phyloP scores from a whole-genome alignment of 1,140 invertebrate genomes.

The Periplaneta americana region DNA sequence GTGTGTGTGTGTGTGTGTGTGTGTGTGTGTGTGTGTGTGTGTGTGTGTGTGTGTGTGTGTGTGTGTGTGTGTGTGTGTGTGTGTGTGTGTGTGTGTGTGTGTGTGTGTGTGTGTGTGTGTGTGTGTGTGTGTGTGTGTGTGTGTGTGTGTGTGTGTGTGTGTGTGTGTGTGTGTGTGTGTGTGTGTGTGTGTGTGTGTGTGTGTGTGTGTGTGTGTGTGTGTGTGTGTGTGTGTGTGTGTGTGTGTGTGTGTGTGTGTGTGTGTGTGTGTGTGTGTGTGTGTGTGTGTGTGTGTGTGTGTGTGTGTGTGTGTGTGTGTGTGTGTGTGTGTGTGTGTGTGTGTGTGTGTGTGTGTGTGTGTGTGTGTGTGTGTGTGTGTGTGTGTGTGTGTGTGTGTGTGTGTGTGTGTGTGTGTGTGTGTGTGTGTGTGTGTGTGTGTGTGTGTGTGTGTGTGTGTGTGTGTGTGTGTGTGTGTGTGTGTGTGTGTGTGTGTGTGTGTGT shows the following conservation, averaged over 20 bases:
- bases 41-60: background rate
- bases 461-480: conserved; percentile 22
- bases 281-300: conserved; percentile 21
- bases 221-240: conserved; percentile 22
- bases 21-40: too few relatives aligned
- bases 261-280: conserved; percentile 22
- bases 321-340: conserved; percentile 22
- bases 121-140: conserved; percentile 14
- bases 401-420: conserved; percentile 22
- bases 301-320: conserved; percentile 22
- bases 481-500: conserved; percentile 22
- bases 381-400: conserved; percentile 22
- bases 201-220: conserved; percentile 10
- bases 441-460: conserved; percentile 21
- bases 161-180: background rate
- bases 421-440: conserved; percentile 22
- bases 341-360: conserved; percentile 22
- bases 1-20: too few relatives aligned
- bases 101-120: conserved; percentile 22
- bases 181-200: background rate
- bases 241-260: conserved; percentile 22
- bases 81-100: conserved; percentile 22
- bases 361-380: conserved; percentile 22
- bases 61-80: conserved; percentile 19
- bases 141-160: background rate